Evolutionary conservation across 2,888 invertebrate species (phyloP), one percentile per base, ranked within the genome.

Genomic region (Latrodectus hesperus): DNA sequence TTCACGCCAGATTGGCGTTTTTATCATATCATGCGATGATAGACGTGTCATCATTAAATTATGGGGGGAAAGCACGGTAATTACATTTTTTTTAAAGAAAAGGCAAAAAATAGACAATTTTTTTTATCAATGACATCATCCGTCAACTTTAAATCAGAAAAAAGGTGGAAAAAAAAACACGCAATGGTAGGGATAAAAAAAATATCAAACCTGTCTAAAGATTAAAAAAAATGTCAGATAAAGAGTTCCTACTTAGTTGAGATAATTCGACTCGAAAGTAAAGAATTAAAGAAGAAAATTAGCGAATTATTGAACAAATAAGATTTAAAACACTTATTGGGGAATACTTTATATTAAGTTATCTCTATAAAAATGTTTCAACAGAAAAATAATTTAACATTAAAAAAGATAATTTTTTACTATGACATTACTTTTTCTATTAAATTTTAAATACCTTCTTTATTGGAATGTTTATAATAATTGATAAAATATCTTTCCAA

Each of bases 21-120:
- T 80, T 80, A 80, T 79, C 85, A 60, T 75, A 60, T 70, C 77
- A 70, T 67, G 73, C 53, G 73, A 73, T 81, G 81, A 81, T 73
- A 64, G 73, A 74, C 64, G 74, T 81, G 74, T 81, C 81, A 81
- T 53, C 73, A n/a, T 71, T 8, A 22, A 38, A 68, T 53, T 51
- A 38, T 73, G 80, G 72, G 72, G 80, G 72, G 73, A 60, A 60
- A 60, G 14, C n/a, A 60, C 12, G 11, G 64, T 81, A 74, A 81
- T 81, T 74, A 74, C n/a, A 38, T 67, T 53, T 81, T n/a, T 81
- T n/a, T 67, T 16, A 74, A 81, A 38, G 38, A 55, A n/a, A n/a
- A n/a, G 76, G 17, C 4, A 14, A 55, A 74, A 16, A 65, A 73
- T n/a, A 52, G 38, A 68, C 26, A 11, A 2, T 11, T 8, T 0